Conservation (phyloP, 1,140 invertebrate species). For the Scaptomyza montana region DNA sequence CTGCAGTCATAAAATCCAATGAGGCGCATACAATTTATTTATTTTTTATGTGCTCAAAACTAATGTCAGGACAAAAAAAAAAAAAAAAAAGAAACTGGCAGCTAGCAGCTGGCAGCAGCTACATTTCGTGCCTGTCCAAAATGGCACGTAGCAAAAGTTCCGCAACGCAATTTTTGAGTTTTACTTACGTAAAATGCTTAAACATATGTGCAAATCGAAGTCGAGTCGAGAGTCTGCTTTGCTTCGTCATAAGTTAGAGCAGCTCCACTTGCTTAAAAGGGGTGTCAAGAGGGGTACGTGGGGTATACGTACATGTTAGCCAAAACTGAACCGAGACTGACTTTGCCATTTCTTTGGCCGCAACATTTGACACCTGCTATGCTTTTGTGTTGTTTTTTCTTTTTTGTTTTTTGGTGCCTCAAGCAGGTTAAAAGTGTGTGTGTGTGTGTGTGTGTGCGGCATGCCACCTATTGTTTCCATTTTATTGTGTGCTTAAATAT, state of each 20-base stretch:
- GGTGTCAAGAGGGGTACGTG: not conserved
- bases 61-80: conserved; percentile 50
- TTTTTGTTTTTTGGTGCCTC: conserved; percentile 6
- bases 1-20: conserved; percentile 80
- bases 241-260: conserved; percentile 64
- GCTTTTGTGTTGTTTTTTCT: conserved; percentile 37
- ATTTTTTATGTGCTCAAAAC: conserved; percentile 78
- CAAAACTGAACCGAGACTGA: conserved; percentile 37
- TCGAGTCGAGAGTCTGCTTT: conserved; percentile 20
- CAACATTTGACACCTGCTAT: conserved; percentile 79
- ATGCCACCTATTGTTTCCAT: conserved; percentile 52
- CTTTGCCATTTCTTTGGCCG: conserved; percentile 67
- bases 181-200: conserved; percentile 47
- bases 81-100: not conserved
- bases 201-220: conserved; percentile 72
- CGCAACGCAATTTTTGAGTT: conserved; percentile 76
- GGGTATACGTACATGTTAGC: conserved; percentile 1
- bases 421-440: not conserved
- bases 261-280: not conserved
- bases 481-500: conserved; percentile 81
- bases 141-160: conserved; percentile 73
- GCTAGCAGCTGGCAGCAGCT: conserved; percentile 57
- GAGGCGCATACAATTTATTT: conserved; percentile 78
- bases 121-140: conserved; percentile 61
- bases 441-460: conserved; percentile 12